Evolutionary conservation across 53 echinoderm and acorn worm genomes (phyloP), one percentile per base, ranked within the genome.

Genomic region (Astropecten irregularis): DNA sequence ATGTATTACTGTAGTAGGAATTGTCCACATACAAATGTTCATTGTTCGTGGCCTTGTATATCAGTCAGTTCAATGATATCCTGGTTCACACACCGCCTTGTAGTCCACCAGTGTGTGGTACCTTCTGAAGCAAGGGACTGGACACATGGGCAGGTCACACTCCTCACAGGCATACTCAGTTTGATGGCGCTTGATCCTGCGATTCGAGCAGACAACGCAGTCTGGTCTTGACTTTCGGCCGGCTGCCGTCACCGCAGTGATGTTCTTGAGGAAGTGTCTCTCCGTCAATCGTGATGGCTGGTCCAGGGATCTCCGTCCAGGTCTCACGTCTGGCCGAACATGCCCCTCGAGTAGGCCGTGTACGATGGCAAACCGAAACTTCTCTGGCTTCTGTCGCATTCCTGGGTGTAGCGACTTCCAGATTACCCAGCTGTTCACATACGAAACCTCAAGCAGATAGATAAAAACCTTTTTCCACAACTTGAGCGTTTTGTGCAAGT

Each of bases 111-210:
- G 59, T 20, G 77, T 59, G 37, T 77, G 77, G 36, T 59, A 77
- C 14, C 60, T 51, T 9, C 14, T 5, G 39, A 57, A 59, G 28
- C 82, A 81, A 5, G 65, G 82, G 9, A 27, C 63, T 11, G 28
- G 64, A 59, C 82, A 81, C 65, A 81, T 64, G 2, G 82, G 46
- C 33, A 49, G 18, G 31, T 81, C 29, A 19, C 82, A 81, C 44
- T 81, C 65, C 50, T 29, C 28, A 29, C 82, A 81, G 10, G 59
- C 49, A 42, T 42, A 81, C 65, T 81, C 48, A 19, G 82, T 81
- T 20, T 81, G 65, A 42, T 81, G 82, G 25, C 82, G 39, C 82
- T 81, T 64, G 26, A 81, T 60, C 2, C 32, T 63, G 56, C 82
- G 21, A 16, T 81, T 63, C 1, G 82, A 81, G 64, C 82, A 81